Evolutionary conservation across 1,140 invertebrate genomes (phyloP).

Genomic region (Cheumatopsyche charites): DNA sequence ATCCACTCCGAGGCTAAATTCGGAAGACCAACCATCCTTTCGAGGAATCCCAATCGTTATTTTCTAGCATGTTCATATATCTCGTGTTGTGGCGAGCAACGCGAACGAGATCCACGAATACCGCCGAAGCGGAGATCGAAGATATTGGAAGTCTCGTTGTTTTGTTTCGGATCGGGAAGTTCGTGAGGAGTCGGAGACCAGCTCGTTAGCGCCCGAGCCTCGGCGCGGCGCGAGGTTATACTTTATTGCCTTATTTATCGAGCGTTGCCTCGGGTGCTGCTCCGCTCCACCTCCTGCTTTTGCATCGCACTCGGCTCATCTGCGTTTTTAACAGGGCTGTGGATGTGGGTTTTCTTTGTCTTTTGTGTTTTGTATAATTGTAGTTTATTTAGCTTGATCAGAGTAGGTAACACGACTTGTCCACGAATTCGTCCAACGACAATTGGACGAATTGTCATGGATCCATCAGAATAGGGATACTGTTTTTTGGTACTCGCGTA

Average conservation of each 20-base stretch:
- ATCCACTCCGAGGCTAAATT: too few relatives aligned
- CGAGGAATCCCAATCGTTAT: conserved; percentile 35
- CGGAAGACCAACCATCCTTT: conserved; percentile 14
- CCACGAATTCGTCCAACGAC: too few relatives aligned
- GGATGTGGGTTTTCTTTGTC: too few relatives aligned
- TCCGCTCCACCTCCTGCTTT: neutral
- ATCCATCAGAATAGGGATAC: too few relatives aligned
- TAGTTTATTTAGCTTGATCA: too few relatives aligned
- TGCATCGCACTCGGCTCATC: neutral
- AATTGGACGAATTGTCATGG: too few relatives aligned
- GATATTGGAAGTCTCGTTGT: neutral
- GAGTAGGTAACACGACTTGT: too few relatives aligned
- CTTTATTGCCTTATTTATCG: conserved; percentile 24
- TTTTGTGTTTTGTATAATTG: too few relatives aligned
- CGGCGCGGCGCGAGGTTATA: neutral
- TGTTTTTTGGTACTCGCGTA: too few relatives aligned
- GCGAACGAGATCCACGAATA: conserved; percentile 1
- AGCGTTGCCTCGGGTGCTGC: conserved; percentile 16
- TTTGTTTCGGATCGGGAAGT: neutral
- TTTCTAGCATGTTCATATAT: conserved; percentile 38
- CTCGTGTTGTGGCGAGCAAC: too few relatives aligned
- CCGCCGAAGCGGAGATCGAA: conserved; percentile 1
- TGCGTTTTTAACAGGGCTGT: neutral
- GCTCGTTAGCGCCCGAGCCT: conserved; percentile 14
- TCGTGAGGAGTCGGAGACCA: conserved; percentile 17